Percentiles rank a stretch among this genome's conserved stretches.
Evolutionary conservation across 2,113 vertebrate genomes (phyloP).

Genomic region (Meriones unguiculatus): DNA sequence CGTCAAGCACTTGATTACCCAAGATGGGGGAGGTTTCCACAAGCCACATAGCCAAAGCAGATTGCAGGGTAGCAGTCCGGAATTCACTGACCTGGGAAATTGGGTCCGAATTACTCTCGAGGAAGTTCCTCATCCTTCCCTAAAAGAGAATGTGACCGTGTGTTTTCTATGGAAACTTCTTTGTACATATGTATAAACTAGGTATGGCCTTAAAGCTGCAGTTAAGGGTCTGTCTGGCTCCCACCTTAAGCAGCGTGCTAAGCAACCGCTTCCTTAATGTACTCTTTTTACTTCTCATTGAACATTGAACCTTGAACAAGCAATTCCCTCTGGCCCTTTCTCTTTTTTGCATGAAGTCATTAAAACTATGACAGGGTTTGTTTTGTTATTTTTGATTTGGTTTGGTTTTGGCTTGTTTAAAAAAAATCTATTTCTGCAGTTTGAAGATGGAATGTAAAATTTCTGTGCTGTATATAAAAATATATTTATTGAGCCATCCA

Average conservation of each 20-base stretch:
- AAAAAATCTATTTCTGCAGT: slow-evolving; percentile 90
- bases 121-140: slow-evolving; percentile 67
- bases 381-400: slow-evolving; percentile 80
- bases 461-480: slow-evolving; percentile 98
- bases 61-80: background rate
- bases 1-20: background rate
- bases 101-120: slow-evolving; percentile 57
- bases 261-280: slow-evolving; percentile 89
- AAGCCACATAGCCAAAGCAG: slow-evolving; percentile 21
- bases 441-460: slow-evolving; percentile 96
- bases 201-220: slow-evolving; percentile 95
- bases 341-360: slow-evolving; percentile 93
- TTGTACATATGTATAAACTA: slow-evolving; percentile 84
- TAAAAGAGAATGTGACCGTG: slow-evolving; percentile 65
- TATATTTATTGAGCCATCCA: slow-evolving; percentile 98
- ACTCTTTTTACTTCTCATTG: slow-evolving; percentile 90
- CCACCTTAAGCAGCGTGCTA: slow-evolving; percentile 91
- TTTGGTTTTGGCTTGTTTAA: slow-evolving; percentile 93
- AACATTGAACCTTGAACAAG: slow-evolving; percentile 88
- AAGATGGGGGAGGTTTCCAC: slow-evolving; percentile 17
- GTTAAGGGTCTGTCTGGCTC: slow-evolving; percentile 89
- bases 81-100: slow-evolving; percentile 37
- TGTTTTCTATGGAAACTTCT: slow-evolving; percentile 83
- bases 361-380: slow-evolving; percentile 89
- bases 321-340: slow-evolving; percentile 46